Base-by-base conservation (phyloP, 2,113 vertebrate genomes). In the Epinephelus lanceolatus region DNA sequence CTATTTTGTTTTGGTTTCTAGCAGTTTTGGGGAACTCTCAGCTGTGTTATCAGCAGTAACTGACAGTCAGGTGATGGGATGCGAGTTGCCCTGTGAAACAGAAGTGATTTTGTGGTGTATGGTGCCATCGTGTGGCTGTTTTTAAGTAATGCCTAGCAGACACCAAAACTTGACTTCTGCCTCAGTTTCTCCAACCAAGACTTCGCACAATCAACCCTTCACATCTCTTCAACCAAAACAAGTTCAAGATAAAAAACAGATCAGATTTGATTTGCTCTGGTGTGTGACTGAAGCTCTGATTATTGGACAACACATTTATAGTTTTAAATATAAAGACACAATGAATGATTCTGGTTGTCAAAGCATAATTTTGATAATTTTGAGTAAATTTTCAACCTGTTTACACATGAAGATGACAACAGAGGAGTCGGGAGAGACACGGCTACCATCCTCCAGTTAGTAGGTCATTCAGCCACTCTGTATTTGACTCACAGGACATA, bases 91-190 rank as follows among this genome's bases (percentile, higher is more conserved):
- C 63, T 10, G 27, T 69, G 10, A 21, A 27, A 21, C 3, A 45
- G 18, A 25, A 42, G 37, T 1, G 30, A 33, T 67, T 23, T n/a
- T 23, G 23, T n/a, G 60, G 78, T 75, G 18, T 86, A 27, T 56
- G 53, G 47, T 55, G 78, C 87, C 91, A 84, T 57, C 88, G 78
- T 61, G 87, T 91, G 91, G 84, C 8, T 68, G 0, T 9, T 51
- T 55, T 2, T 12, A 0, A 15, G 37, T 13, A 69, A 15, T 55
- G n/a, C 51, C 3, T 19, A 53, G 6, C 33, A 57, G 33, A n/a
- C 2, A 13, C 11, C 11, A 67, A 55, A 45, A 52, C 47, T n/a
- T 52, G 0, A 42, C 55, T 21, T 47, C 66, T 66, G 18, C 21
- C 7, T 17, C 23, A 45, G 42, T 45, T 23, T 25, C 3, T 14